Evolutionary conservation across 1,140 invertebrate genomes (phyloP).

Genomic region (Achroia grisella): DNA sequence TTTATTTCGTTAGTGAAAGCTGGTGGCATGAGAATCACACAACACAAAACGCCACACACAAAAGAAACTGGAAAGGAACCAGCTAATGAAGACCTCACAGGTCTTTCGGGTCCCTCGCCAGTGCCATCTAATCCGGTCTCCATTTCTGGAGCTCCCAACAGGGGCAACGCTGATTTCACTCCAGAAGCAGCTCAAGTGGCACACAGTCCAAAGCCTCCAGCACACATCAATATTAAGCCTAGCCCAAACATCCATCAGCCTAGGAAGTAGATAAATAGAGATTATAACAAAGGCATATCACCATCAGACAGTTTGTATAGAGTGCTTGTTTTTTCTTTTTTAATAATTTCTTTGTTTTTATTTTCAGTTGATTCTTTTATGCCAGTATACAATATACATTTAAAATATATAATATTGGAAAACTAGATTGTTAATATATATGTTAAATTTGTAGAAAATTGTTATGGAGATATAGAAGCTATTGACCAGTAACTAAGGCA

Average conservation of each 20-base stretch:
- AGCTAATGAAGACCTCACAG: conserved; percentile 58
- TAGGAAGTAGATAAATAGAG: conserved; percentile 76
- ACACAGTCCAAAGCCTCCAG: conserved; percentile 84
- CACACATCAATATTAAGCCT: conserved; percentile 74
- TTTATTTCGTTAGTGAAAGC: conserved; percentile 83
- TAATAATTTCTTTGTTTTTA: too few relatives aligned
- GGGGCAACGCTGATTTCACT: conserved; percentile 91
- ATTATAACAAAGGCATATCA: conserved; percentile 20
- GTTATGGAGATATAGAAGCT: too few relatives aligned
- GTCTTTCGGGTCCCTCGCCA: conserved; percentile 65
- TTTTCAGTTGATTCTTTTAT: too few relatives aligned
- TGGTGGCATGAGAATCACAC: conserved; percentile 93
- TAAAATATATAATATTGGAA: too few relatives aligned
- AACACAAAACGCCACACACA: conserved; percentile 84
- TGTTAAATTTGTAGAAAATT: too few relatives aligned
- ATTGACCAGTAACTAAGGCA: too few relatives aligned
- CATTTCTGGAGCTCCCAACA: conserved; percentile 85
- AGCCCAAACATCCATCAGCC: conserved; percentile 84
- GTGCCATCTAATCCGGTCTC: conserved; percentile 83
- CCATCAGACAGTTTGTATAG: conserved; percentile 7
- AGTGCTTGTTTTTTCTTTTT: background rate
- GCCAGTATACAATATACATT: too few relatives aligned
- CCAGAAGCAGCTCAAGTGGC: conserved; percentile 87
- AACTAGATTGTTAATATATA: too few relatives aligned
- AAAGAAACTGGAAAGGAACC: conserved; percentile 75